Evolutionary conservation across 64 coral and sea anemone genomes (phyloP), one percentile per base, ranked within the genome.

Genomic region (Pocillopora verrucosa): DNA sequence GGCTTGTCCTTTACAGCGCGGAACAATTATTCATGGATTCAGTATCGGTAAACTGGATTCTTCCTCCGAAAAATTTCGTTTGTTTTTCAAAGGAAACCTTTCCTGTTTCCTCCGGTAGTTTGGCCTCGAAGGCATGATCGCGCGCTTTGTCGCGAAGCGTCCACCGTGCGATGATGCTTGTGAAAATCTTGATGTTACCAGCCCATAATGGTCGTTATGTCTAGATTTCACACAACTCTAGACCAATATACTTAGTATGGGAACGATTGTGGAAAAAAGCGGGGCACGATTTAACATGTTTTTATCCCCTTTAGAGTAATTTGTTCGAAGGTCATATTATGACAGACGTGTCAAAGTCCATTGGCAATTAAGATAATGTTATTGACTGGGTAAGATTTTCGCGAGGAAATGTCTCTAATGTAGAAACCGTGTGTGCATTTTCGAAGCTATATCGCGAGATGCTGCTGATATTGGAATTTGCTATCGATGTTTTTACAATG

Each of bases 281-380:
- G 58, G 58, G 10, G 56, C 76, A 19, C 58, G 0, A 62, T 81
- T 35, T 16, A 63, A 12, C 59, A 20, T 56, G 37, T 19, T 20
- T 9, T 77, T 36, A 77, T 45, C 17, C 16, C 10, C 36, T 37
- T 15, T 0, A 14, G 36, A 51, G 20, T 10, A 79, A 62, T 35
- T 80, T 81, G 58, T 59, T 34, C 34, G n/a, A 15, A 35, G 24
- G 59, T 81, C 82, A 83, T 4, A 17, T 41, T 2, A 11, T 85
- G 69, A 36, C 3, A 85, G 20, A 58, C 63, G 25, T 72, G 41
- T 56, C 82, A 72, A 72, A 57, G 36, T 72, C 67, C 16, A 72
- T 34, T 65, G n/a, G 69, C 0, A 85, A n/a, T 36, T 57, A 85
- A 85, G 20, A 85, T 85, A 70, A 72, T 65, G 57, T 56, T 36